A percentile compares a stretch with the other conserved stretches of the same genome.
These are phyloP conservation scores for Drosophila emarginata DNA, from an alignment of 2,888 invertebrate species.

Conservation along the genomic window DNA sequence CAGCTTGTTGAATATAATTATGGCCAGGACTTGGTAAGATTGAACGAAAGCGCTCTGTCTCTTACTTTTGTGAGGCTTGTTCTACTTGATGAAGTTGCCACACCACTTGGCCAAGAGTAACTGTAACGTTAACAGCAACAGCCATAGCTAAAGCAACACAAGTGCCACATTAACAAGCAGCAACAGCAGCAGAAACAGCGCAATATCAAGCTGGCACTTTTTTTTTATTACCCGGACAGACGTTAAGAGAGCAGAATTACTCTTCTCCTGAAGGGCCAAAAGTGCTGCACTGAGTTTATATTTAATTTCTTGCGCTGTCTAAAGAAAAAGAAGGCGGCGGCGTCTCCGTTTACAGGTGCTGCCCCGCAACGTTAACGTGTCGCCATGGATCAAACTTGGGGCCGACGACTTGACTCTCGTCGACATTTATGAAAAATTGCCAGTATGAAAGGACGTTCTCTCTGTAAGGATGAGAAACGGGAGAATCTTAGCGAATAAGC, in stretches of 20 bases:
- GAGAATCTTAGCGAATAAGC: slow-evolving; percentile 26
- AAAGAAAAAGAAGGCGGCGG: neutral
- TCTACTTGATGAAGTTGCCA: slow-evolving; percentile 66
- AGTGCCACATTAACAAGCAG: slow-evolving; percentile 70
- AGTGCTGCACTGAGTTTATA: slow-evolving; percentile 64
- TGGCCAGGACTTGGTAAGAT: slow-evolving; percentile 57
- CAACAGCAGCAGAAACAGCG: slow-evolving; percentile 47
- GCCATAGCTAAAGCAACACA: slow-evolving; percentile 41
- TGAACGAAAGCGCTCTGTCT: slow-evolving; percentile 58
- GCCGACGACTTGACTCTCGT: slow-evolving; percentile 24
- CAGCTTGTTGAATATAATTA: slow-evolving; percentile 76
- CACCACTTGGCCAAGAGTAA: slow-evolving; percentile 63
- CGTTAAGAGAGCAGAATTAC: slow-evolving; percentile 28
- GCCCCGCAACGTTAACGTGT: slow-evolving; percentile 52
- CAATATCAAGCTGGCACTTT: slow-evolving; percentile 51
- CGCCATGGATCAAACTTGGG: slow-evolving; percentile 64
- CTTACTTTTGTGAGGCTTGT: slow-evolving; percentile 1
- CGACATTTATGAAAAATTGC: slow-evolving; percentile 68
- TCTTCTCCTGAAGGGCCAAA: slow-evolving; percentile 37
- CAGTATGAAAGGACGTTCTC: slow-evolving; percentile 49
- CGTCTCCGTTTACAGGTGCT: slow-evolving; percentile 15
- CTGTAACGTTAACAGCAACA: slow-evolving; percentile 24
- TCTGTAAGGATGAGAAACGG: neutral
- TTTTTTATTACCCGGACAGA: slow-evolving; percentile 68
- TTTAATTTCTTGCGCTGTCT: slow-evolving; percentile 66